phyloP scores from a whole-genome alignment of 2,888 invertebrate species.

The Harpalus rubripes region DNA sequence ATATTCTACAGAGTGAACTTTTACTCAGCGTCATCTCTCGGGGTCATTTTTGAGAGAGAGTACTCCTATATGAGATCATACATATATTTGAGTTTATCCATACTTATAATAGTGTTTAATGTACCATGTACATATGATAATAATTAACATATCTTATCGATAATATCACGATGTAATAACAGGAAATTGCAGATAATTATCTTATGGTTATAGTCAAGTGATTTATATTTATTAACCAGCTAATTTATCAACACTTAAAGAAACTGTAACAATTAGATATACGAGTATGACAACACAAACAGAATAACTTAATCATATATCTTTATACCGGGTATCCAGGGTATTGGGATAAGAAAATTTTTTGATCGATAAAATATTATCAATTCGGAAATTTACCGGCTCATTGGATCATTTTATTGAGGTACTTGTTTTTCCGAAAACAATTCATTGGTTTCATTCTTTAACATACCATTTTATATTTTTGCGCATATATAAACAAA shows the following conservation, averaged over 20 bases:
- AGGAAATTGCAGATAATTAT: conserved; percentile 1
- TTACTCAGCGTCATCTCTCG: too few species aligned
- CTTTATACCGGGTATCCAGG: too few species aligned
- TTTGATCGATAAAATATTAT: too few species aligned
- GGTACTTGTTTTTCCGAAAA: too few species aligned
- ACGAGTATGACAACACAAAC: neutral
- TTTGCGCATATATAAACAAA: too few species aligned
- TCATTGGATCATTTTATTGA: too few species aligned
- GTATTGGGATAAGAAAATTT: too few species aligned
- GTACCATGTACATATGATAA: neutral
- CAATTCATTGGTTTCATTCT: too few species aligned
- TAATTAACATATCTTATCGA: conserved; percentile 3
- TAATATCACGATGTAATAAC: neutral
- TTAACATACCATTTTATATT: too few species aligned
- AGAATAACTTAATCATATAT: too few species aligned
- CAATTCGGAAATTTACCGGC: too few species aligned
- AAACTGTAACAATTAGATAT: neutral
- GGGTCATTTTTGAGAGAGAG: neutral
- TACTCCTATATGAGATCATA: neutral
- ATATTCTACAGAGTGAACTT: too few species aligned
- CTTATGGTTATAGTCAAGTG: neutral
- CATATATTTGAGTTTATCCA: neutral
- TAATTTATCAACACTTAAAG: neutral
- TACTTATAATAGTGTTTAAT: neutral
- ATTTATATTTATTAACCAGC: neutral